Percentiles rank a stretch among this genome's conserved stretches.
Evolutionary conservation across 2,888 invertebrate species (phyloP).

Genomic region (Seira musarum): DNA sequence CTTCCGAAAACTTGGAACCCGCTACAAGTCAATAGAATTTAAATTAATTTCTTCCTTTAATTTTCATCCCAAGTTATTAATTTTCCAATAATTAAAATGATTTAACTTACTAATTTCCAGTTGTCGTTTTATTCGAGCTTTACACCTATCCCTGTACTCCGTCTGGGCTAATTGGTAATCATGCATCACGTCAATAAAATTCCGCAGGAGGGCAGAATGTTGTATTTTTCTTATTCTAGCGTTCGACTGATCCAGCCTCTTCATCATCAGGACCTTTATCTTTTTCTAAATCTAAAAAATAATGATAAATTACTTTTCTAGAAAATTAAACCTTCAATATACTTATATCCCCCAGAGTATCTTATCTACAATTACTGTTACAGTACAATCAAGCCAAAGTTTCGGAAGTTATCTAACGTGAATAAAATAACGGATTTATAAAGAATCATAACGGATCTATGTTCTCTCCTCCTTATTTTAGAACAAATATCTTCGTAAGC

Average conservation of each 20-base stretch:
- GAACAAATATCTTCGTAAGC: too few species aligned
- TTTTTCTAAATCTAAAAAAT: too few species aligned
- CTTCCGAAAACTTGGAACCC: conserved; percentile 96
- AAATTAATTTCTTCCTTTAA: neutral
- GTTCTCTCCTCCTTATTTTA: too few species aligned
- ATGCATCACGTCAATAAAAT: conserved; percentile 77
- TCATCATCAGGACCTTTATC: conserved; percentile 43
- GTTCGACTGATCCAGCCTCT: conserved; percentile 62
- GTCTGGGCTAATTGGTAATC: conserved; percentile 77
- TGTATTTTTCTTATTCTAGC: conserved; percentile 72
- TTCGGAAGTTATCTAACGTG: too few species aligned
- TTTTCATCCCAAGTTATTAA: neutral
- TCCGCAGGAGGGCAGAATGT: conserved; percentile 76
- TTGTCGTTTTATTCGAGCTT: conserved; percentile 76
- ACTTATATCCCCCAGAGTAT: too few species aligned
- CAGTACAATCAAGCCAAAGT: too few species aligned
- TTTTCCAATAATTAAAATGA: too few species aligned
- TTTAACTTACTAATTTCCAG: conserved; percentile 75
- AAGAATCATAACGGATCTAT: too few species aligned
- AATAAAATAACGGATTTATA: too few species aligned
- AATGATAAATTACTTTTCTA: too few species aligned
- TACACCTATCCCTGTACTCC: conserved; percentile 77
- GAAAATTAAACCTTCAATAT: too few species aligned
- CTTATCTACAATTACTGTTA: too few species aligned
- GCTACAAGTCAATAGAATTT: conserved; percentile 70